Evolutionary conservation across 1,140 invertebrate species (phyloP), one percentile per base, ranked within the genome.

Genomic region (Pinna nobilis): DNA sequence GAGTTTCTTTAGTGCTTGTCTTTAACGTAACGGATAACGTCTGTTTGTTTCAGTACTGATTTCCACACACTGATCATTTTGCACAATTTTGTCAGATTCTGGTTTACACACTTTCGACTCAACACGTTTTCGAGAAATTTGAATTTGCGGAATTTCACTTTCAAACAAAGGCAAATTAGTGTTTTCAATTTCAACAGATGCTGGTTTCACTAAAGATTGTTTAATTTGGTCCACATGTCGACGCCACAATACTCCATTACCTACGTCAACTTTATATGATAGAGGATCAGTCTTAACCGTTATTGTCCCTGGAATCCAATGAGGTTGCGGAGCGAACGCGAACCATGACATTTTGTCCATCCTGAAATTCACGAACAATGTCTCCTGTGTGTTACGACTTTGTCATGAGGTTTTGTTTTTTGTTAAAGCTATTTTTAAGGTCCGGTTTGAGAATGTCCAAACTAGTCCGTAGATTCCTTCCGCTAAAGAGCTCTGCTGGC

Each of bases 201-300:
- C 25, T 32, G 44, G 44, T 47, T 18, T 47, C 15, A 18, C 44
- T n/a, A 3, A 32, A 28, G 9, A 15, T 39, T 30, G 35, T 35
- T 60, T 32, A 33, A 67, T 28, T 28, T 67, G 65, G 33, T 67
- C 65, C 9, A 25, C 28, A 67, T 67, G 65, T 35, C 65, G 33
- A 5, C 65, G 30, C 65, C 65, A 67, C 4, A 39, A 11, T 5
- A 35, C 30, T 3, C 65, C 65, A 39, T 33, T 3, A 23, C 32
- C 50, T 1, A 47, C n/a, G 20, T 67, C 50, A 6, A 67, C n/a
- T 0, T 7, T 67, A 35, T 67, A 55, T 9, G 65, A 67, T 3
- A 67, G 51, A 3, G 65, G 65, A 13, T 51, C 50, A 1, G 47
- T 39, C 5, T 28, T 32, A 18, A 5, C 9, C 0, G 25, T n/a